These are phyloP conservation scores for Drosophila borborema DNA, from an alignment of 2,888 invertebrate genomes.

Conservation along the genomic window DNA sequence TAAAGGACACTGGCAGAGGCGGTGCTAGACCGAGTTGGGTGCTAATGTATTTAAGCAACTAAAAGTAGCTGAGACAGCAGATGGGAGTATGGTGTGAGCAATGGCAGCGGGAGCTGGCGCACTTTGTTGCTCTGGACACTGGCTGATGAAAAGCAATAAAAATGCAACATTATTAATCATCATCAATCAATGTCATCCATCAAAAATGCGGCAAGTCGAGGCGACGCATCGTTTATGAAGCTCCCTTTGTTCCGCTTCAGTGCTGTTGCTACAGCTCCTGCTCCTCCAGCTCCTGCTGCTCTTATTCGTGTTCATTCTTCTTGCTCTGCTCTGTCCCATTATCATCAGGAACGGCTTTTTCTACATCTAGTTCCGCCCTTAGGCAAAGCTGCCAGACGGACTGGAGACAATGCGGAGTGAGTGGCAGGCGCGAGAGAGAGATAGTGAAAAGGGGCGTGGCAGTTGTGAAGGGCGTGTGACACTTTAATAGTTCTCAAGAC, in stretches of 20 bases:
- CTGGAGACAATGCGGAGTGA: conserved; percentile 35
- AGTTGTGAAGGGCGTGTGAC: neutral
- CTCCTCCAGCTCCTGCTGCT: conserved; percentile 8
- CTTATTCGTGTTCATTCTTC: neutral
- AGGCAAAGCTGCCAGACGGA: conserved; percentile 37
- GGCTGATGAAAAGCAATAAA: conserved; percentile 82
- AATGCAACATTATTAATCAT: conserved; percentile 85
- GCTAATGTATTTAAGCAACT: conserved; percentile 66
- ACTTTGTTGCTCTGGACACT: conserved; percentile 23
- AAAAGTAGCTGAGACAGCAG: conserved; percentile 44
- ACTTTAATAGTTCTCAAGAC: conserved; percentile 33
- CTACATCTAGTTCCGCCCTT: conserved; percentile 28
- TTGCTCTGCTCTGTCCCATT: conserved; percentile 43
- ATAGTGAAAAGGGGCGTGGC: neutral
- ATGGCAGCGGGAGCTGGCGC: conserved; percentile 9
- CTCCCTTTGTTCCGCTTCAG: conserved; percentile 38
- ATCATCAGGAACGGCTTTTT: conserved; percentile 47
- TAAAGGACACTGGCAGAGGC: conserved; percentile 23
- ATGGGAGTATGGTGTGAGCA: neutral
- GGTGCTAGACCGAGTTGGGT: conserved; percentile 8
- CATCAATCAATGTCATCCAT: conserved; percentile 85
- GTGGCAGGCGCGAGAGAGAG: neutral
- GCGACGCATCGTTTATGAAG: conserved; percentile 45
- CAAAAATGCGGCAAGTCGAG: conserved; percentile 63
- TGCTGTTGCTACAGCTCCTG: neutral